Base-by-base conservation (phyloP, 2,797 vertebrate species). In the Alosa sapidissima region DNA sequence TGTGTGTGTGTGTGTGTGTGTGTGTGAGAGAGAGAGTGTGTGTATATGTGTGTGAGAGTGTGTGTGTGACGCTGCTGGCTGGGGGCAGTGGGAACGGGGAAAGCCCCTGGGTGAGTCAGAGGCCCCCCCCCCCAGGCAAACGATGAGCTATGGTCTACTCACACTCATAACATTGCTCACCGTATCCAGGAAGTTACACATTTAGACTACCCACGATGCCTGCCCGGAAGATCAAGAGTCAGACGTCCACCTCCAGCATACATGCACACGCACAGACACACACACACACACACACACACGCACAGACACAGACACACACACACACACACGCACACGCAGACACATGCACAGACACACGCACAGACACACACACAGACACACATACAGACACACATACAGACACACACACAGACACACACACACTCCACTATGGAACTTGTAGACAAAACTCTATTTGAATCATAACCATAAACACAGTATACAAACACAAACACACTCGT, bases 91-190 rank as follows among this genome's bases (percentile, higher is more conserved):
- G n/a, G 58, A 60, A 60, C 21, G 58, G 58, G 72, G 72, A 78
- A 78, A 78, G 72, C 72, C 72, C 72, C 72, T 7, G 72, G 19
- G 41, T 78, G 72, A 78, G 72, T 78, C 72, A 78, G 36, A 45
- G 72, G 72, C 52, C 9, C 5, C 10, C n/a, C 62, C 8, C 62
- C 0, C 13, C 3, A 6, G 2, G 14, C 36, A 45, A 14, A 45
- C 33, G 36, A 45, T 78, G 72, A 78, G 36, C 72, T 78, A 19
- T 9, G 21, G 72, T 78, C 36, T 21, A 36, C 72, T 78, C 36
- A 47, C 13, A 5, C 68, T 7, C 33, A 14, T n/a, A n/a, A n/a
- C 6, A 28, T 1, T 36, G 65, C 24, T 36, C 41, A 78, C 19
- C 6, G 9, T 16, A 21, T 16, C 9, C 72, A 78, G 41, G 72